Percentiles rank a stretch among this genome's conserved stretches.
These are phyloP conservation scores for Sericinus montela DNA, from an alignment of 2,888 invertebrate species.

Conservation along the genomic window DNA sequence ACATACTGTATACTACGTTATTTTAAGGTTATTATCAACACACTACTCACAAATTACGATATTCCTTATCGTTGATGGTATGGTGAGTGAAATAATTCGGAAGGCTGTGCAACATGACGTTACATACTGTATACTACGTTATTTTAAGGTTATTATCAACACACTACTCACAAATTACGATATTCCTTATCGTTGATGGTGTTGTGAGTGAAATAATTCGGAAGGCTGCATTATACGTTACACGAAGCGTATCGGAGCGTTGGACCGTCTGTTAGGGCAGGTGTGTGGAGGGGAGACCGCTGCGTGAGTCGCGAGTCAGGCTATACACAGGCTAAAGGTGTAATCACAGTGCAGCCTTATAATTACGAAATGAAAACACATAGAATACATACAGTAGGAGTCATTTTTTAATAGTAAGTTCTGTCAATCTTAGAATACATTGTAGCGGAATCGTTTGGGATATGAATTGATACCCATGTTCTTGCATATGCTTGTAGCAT, in stretches of 20 bases:
- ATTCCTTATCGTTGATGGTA: no score
- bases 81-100: no score
- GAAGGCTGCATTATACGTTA: not conserved
- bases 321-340: not conserved
- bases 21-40: no score
- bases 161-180: not conserved
- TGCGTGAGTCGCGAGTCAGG: not conserved
- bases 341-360: not conserved
- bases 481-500: no score
- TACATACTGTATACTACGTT: not conserved
- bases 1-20: no score
- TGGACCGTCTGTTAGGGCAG: slow-evolving; percentile 27
- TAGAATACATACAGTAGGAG: no score
- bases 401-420: no score
- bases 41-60: no score
- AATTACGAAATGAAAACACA: not conserved
- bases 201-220: slow-evolving; percentile 1
- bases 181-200: not conserved
- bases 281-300: slow-evolving; percentile 20
- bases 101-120: not conserved
- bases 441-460: no score
- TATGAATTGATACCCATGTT: no score
- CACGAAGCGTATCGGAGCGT: slow-evolving; percentile 23
- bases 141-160: not conserved
- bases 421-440: no score